Evolutionary conservation across 1,140 invertebrate genomes (phyloP).

Genomic region (Anagrus nilaparvatae): DNA sequence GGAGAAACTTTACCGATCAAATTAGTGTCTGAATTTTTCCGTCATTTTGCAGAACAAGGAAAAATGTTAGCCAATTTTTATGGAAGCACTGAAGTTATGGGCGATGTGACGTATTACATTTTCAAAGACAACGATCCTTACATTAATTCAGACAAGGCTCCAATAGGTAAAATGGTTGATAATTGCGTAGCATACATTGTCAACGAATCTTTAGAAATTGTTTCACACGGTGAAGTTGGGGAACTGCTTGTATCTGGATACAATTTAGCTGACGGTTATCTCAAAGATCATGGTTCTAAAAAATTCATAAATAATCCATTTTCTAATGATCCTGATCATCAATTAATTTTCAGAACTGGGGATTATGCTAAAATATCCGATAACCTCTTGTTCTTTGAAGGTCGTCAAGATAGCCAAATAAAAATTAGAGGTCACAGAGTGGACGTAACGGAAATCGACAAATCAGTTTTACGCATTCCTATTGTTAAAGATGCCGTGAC

Average conservation of each 20-base stretch:
- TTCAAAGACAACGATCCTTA: constrained; percentile 41
- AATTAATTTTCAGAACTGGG: constrained; percentile 66
- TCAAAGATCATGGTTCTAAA: constrained; percentile 58
- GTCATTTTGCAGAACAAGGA: constrained; percentile 48
- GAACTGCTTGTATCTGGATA: constrained; percentile 68
- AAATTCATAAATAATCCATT: constrained; percentile 62
- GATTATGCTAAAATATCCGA: constrained; percentile 72
- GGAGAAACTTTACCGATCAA: constrained; percentile 62
- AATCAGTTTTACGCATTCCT: constrained; percentile 46
- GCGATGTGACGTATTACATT: constrained; percentile 62
- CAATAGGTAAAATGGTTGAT: constrained; percentile 64
- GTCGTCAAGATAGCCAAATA: constrained; percentile 75
- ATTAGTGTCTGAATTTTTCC: constrained; percentile 62
- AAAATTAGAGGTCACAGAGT: constrained; percentile 79
- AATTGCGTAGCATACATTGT: constrained; percentile 73
- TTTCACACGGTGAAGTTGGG: constrained; percentile 59
- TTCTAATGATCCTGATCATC: constrained; percentile 44
- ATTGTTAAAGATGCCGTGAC: constrained; percentile 58
- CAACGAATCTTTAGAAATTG: constrained; percentile 56
- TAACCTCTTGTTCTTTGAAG: constrained; percentile 62
- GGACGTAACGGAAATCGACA: constrained; percentile 73
- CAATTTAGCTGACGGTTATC: constrained; percentile 71
- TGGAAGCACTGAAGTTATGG: constrained; percentile 81
- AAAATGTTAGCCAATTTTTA: constrained; percentile 75
- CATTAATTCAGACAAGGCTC: constrained; percentile 55